A percentile compares a stretch with the other conserved stretches of the same genome.
These are phyloP conservation scores for Corythaixoides concolor DNA, from an alignment of 2,113 vertebrate species.

Conservation along the genomic window DNA sequence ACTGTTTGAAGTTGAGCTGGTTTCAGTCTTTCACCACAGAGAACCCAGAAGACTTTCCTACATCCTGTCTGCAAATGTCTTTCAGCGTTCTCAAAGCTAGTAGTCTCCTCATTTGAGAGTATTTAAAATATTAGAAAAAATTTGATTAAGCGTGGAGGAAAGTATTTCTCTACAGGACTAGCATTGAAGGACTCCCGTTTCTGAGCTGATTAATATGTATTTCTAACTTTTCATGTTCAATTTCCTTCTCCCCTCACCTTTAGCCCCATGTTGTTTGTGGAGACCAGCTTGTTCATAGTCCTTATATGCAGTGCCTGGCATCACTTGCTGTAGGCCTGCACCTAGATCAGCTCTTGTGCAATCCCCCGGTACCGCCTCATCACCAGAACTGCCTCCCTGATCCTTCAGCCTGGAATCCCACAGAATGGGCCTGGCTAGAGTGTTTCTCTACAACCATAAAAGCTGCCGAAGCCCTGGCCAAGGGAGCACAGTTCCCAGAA, in stretches of 20 bases:
- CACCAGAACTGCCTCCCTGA: slow-evolving; percentile 82
- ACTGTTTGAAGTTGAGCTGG: not conserved
- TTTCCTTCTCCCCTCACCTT: not conserved
- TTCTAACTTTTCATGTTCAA: not conserved
- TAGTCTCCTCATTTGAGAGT: not conserved
- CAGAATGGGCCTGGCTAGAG: slow-evolving; percentile 96
- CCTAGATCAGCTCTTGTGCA: slow-evolving; percentile 90
- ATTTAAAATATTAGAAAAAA: not conserved
- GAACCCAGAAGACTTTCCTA: not conserved
- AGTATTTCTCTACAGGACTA: not conserved
- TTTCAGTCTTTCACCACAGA: not conserved
- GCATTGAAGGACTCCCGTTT: not conserved
- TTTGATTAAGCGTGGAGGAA: not conserved
- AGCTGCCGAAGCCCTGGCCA: slow-evolving; percentile 92
- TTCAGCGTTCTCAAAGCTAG: not conserved
- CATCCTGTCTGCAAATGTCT: not conserved
- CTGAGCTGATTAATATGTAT: not conserved
- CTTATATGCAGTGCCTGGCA: slow-evolving; percentile 97
- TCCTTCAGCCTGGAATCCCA: slow-evolving; percentile 83
- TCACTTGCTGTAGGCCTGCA: slow-evolving; percentile 93
- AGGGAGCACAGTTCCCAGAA: slow-evolving; percentile 88
- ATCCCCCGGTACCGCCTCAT: slow-evolving; percentile 83
- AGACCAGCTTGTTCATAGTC: slow-evolving; percentile 96
- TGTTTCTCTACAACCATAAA: slow-evolving; percentile 96
- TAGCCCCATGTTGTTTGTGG: slow-evolving; percentile 96